Conservation (phyloP, 2,113 vertebrate species). For the Corythornis cristatus region DNA sequence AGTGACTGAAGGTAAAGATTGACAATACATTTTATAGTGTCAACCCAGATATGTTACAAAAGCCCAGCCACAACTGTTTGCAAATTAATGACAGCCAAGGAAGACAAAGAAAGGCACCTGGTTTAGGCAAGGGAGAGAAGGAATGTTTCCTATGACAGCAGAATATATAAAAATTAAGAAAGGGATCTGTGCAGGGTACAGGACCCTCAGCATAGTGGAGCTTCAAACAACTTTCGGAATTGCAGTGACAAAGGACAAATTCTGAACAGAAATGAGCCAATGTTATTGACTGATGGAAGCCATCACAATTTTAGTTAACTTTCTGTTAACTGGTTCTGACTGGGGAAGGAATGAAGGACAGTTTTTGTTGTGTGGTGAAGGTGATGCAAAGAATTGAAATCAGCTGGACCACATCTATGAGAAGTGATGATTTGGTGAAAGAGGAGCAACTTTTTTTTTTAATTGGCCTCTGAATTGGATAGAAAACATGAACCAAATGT, state of each 20-base stretch:
- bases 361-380: background rate
- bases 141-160: background rate
- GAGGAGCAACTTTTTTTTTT: background rate
- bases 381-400: background rate
- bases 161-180: background rate
- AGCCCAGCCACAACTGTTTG: background rate
- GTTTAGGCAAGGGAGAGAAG: background rate
- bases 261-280: background rate
- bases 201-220: background rate
- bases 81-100: background rate
- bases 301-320: background rate
- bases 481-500: background rate
- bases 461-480: background rate
- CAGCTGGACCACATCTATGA: background rate
- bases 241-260: background rate
- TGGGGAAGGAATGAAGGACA: background rate
- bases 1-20: background rate
- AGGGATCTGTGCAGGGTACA: background rate
- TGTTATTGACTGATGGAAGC: background rate
- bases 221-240: background rate
- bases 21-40: background rate
- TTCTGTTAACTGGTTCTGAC: background rate
- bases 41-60: background rate
- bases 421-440: background rate
- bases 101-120: background rate